Evolutionary conservation across 92 coral and sea anemone species (phyloP).

Genomic region (Bergia puertoricense): DNA sequence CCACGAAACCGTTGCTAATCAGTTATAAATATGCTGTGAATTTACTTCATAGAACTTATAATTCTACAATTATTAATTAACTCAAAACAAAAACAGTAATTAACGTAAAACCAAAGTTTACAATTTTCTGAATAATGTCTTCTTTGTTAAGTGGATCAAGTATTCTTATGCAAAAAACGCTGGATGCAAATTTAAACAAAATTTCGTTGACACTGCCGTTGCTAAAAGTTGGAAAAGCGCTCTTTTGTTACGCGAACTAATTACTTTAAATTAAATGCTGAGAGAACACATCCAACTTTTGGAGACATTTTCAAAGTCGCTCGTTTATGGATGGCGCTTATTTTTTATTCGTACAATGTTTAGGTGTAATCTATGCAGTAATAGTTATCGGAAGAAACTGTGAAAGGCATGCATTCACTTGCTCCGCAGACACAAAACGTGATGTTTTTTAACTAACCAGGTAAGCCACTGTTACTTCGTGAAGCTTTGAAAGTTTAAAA

Average conservation of each 20-base stretch:
- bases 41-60: neutral
- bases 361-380: no score
- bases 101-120: constrained; percentile 13
- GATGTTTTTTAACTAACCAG: neutral
- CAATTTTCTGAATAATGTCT: neutral
- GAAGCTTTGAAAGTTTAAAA: neutral
- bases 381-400: neutral
- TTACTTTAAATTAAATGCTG: neutral
- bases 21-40: no score
- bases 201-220: neutral
- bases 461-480: neutral
- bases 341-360: neutral
- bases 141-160: neutral
- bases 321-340: neutral
- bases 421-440: neutral
- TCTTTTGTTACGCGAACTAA: neutral
- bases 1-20: neutral
- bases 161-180: constrained; percentile 17
- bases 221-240: neutral
- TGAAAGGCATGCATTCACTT: neutral
- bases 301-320: neutral
- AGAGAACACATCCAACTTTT: neutral
- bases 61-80: neutral
- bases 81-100: neutral
- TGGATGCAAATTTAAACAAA: neutral